Evolutionary conservation across 2,113 vertebrate genomes (phyloP).

Genomic region (Sigmodon hispidus): DNA sequence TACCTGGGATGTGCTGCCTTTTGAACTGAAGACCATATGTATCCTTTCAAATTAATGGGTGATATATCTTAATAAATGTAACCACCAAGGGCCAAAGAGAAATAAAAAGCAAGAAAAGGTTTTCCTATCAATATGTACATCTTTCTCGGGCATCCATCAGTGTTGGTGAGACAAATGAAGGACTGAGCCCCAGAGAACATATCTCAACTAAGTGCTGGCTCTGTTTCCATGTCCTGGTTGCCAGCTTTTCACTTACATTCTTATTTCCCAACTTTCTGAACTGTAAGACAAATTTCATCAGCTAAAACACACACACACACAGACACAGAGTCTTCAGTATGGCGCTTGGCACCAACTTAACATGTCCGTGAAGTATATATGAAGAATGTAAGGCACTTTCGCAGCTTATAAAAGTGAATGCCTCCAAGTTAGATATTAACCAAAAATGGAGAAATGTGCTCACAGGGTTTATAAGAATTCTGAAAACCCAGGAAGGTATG

Average conservation of each 20-base stretch:
- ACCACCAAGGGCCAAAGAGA: slow-evolving; percentile 21
- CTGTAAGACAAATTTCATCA: slow-evolving; percentile 52
- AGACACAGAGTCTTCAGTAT: not conserved
- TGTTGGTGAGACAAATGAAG: slow-evolving; percentile 3
- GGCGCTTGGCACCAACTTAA: slow-evolving; percentile 26
- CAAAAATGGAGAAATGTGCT: slow-evolving; percentile 61
- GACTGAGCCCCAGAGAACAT: slow-evolving; percentile 26
- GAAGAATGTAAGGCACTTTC: slow-evolving; percentile 73
- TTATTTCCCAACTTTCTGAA: slow-evolving; percentile 49
- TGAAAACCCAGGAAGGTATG: slow-evolving; percentile 44
- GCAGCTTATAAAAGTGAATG: slow-evolving; percentile 79
- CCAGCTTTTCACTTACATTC: slow-evolving; percentile 32
- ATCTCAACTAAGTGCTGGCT: not conserved
- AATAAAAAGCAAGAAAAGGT: not conserved
- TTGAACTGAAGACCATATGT: slow-evolving; percentile 19
- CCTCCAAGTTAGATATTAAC: slow-evolving; percentile 68
- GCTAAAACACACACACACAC: not conserved
- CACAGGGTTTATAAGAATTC: slow-evolving; percentile 41
- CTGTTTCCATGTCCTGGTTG: not conserved
- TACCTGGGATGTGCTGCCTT: slow-evolving; percentile 46
- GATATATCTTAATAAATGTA: slow-evolving; percentile 57
- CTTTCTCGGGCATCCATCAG: slow-evolving; percentile 9
- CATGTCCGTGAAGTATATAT: slow-evolving; percentile 21
- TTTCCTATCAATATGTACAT: slow-evolving; percentile 11
- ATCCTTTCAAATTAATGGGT: slow-evolving; percentile 53